These are phyloP conservation scores for Dinomys branickii DNA, from an alignment of 2,113 vertebrate species.

Conservation along the genomic window DNA sequence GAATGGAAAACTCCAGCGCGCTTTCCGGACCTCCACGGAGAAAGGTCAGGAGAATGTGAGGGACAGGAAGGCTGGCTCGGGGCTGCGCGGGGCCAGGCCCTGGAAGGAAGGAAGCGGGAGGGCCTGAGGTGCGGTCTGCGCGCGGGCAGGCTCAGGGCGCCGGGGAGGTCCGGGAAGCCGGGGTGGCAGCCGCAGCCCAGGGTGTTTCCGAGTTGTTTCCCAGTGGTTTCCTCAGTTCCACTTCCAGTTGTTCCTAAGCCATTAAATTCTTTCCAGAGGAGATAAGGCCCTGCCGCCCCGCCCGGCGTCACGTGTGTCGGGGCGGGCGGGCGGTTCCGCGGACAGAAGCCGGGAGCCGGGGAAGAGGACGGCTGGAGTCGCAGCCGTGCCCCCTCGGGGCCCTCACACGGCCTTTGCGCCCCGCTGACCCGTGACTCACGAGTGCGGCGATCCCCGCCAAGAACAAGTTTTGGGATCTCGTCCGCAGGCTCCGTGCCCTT, in stretches of 20 bases:
- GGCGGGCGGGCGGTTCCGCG: neutral
- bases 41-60: neutral
- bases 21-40: neutral
- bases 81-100: neutral
- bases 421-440: conserved; percentile 65
- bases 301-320: conserved; percentile 66
- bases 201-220: conserved; percentile 72
- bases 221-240: conserved; percentile 73
- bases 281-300: conserved; percentile 77
- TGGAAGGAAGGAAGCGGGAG: neutral
- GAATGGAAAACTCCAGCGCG: neutral
- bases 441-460: conserved; percentile 28
- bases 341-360: neutral
- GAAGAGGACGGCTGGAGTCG: neutral
- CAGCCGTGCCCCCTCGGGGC: conserved; percentile 36
- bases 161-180: conserved; percentile 43
- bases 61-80: neutral
- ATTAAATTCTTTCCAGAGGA: conserved; percentile 83
- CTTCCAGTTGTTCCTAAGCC: conserved; percentile 80
- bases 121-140: neutral
- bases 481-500: neutral
- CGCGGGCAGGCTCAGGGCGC: neutral
- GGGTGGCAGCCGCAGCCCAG: neutral
- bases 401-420: conserved; percentile 7
- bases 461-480: conserved; percentile 27